A percentile compares a stretch with the other conserved stretches of the same genome.
These are phyloP conservation scores for Oryzias woworae DNA, from an alignment of 2,113 vertebrate species.

Conservation along the genomic window DNA sequence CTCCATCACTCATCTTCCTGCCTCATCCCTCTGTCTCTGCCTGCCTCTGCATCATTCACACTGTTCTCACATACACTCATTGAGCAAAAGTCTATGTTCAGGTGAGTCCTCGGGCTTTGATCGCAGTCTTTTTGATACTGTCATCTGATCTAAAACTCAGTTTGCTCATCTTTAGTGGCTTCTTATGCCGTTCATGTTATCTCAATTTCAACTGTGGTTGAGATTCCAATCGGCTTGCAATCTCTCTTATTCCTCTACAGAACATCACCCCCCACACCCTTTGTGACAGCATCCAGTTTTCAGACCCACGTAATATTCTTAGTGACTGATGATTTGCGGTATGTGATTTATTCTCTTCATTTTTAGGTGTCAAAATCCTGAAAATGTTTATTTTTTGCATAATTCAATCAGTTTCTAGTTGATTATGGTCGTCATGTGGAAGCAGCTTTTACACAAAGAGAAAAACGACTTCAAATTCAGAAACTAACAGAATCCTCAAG, in stretches of 20 bases:
- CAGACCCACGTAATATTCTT: slow-evolving; percentile 1
- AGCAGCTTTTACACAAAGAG: not conserved
- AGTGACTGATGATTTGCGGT: not conserved
- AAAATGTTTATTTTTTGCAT: no score
- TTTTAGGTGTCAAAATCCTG: no score
- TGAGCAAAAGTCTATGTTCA: slow-evolving; percentile 55
- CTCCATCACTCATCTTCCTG: slow-evolving; percentile 67
- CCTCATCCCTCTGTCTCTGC: slow-evolving; percentile 49
- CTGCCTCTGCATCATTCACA: slow-evolving; percentile 52
- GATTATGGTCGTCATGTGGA: not conserved
- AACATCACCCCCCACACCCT: slow-evolving; percentile 1
- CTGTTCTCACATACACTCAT: not conserved
- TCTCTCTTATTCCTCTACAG: slow-evolving; percentile 10
- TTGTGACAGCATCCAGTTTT: not conserved
- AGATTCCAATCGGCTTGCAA: slow-evolving; percentile 8
- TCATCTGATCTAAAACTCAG: slow-evolving; percentile 55
- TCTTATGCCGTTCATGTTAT: slow-evolving; percentile 31
- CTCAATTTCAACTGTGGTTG: slow-evolving; percentile 34
- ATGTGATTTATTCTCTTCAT: no score
- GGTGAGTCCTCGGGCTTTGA: slow-evolving; percentile 66
- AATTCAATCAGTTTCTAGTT: no score
- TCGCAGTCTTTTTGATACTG: slow-evolving; percentile 65
- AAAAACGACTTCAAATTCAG: not conserved
- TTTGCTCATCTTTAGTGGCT: slow-evolving; percentile 38
- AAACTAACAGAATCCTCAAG: no score